Evolutionary conservation across 2,888 invertebrate species (phyloP).

Genomic region (Dexiosoma caninum): DNA sequence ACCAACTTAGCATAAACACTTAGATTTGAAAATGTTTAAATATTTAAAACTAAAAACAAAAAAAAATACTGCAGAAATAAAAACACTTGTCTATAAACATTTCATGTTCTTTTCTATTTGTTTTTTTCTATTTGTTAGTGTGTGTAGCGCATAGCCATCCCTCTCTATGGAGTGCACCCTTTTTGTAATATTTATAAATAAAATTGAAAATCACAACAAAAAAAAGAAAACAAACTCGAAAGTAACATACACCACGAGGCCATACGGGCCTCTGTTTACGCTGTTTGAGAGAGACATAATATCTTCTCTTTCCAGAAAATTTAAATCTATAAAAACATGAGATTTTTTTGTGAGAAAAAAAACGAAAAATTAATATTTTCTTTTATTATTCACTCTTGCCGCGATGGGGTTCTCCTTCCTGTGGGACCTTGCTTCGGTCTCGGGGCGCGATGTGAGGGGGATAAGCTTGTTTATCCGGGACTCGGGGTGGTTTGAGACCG

Average conservation of each 20-base stretch:
- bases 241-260: background rate
- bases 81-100: constrained; percentile 50
- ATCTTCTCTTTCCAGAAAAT: too few relatives aligned
- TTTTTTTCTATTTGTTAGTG: background rate
- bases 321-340: too few relatives aligned
- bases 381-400: too few relatives aligned
- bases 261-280: background rate
- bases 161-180: constrained; percentile 35
- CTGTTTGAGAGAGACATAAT: background rate
- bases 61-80: too few relatives aligned
- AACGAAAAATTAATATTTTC: too few relatives aligned
- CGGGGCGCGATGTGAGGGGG: too few relatives aligned
- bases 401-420: too few relatives aligned
- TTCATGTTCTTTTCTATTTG: constrained; percentile 8
- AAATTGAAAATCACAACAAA: background rate
- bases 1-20: constrained; percentile 56
- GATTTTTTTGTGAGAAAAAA: too few relatives aligned
- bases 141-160: background rate
- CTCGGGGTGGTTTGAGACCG: too few relatives aligned
- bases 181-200: background rate
- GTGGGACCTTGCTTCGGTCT: too few relatives aligned
- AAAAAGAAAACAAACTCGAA: background rate
- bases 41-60: constrained; percentile 31
- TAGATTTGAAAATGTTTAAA: constrained; percentile 30
- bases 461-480: too few relatives aligned